These are phyloP conservation scores for Drosophila atroscutellata DNA, from an alignment of 2,888 invertebrate genomes.

Conservation along the genomic window DNA sequence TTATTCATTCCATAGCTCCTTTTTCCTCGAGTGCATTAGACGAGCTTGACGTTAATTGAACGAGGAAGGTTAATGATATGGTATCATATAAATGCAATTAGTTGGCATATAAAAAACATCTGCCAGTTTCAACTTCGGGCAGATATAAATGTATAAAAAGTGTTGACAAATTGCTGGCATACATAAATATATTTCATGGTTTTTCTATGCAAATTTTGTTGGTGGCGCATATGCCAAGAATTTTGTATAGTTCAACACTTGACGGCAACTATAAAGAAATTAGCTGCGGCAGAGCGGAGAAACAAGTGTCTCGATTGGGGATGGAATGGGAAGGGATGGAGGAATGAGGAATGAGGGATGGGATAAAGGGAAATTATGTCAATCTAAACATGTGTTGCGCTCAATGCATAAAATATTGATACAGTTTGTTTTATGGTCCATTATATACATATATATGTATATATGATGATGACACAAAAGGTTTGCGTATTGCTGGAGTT, in stretches of 20 bases:
- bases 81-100: conserved; percentile 76
- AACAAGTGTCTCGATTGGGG: conserved; percentile 48
- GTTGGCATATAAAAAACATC: conserved; percentile 72
- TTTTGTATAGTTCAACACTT: conserved; percentile 42
- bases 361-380: conserved; percentile 79
- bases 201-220: conserved; percentile 74
- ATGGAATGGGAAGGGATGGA: conserved; percentile 6
- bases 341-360: conserved; percentile 19
- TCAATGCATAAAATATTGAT: conserved; percentile 81
- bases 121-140: conserved; percentile 40
- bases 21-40: background rate
- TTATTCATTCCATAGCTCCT: background rate
- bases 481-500: conserved; percentile 30
- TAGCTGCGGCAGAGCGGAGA: conserved; percentile 60
- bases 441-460: conserved; percentile 74
- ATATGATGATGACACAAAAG: conserved; percentile 75
- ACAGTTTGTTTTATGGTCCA: conserved; percentile 85
- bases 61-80: conserved; percentile 1
- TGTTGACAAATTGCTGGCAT: conserved; percentile 58
- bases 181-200: conserved; percentile 61
- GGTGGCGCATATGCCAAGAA: conserved; percentile 71
- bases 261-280: conserved; percentile 64
- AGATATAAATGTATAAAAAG: conserved; percentile 5
- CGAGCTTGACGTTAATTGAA: conserved; percentile 29
- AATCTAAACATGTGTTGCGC: conserved; percentile 84